Base-by-base conservation (phyloP, 2,888 invertebrate genomes). In the Drosophila stalkeri region DNA sequence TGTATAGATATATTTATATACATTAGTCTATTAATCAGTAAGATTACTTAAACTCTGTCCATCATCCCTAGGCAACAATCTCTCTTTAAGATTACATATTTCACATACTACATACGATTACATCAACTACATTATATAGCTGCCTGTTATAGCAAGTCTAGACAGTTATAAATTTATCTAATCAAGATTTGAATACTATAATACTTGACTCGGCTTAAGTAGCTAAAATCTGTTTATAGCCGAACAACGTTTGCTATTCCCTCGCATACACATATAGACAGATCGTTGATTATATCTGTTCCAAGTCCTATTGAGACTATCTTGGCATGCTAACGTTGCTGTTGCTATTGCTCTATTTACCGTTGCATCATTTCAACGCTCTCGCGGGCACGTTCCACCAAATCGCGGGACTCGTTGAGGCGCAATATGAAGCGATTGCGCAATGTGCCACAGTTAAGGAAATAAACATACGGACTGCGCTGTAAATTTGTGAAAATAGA, bases 361-460 rank as follows among this genome's bases (percentile, higher is more conserved):
- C 91, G 91, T 77, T 90, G 90, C 78, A 93, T 90, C 60, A 89
- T 75, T 68, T 89, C 89, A 63, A 93, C 92, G 51, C 92, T 92
- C 60, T 93, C 93, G 18, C 91, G 90, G n/a, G 93, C 93, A 61
- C 92, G 91, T 77, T 93, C 93, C 69, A 93, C 92, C 69, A 92
- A 83, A 77, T 93, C 93, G 57, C 92, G 90, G 33, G 93, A 93
- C 76, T 93, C 93, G 77, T 93, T 93, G 47, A 93, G 83, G 16
- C 93, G 93, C 71, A 93, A 71, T 75, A 93, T 93, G 69, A 93
- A 93, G 46, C 93, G 92, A 89, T 93, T 93, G 31, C 93, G 89
- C 61, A 93, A 81, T 8, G 92, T 93, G 37, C 93, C 93, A 69
- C 93, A 93, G 77, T 93, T 93, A 11, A 93, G 85, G 72, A 93